Evolutionary conservation across 2,888 invertebrate genomes (phyloP).

Genomic region (Aporophyla lueneburgensis): DNA sequence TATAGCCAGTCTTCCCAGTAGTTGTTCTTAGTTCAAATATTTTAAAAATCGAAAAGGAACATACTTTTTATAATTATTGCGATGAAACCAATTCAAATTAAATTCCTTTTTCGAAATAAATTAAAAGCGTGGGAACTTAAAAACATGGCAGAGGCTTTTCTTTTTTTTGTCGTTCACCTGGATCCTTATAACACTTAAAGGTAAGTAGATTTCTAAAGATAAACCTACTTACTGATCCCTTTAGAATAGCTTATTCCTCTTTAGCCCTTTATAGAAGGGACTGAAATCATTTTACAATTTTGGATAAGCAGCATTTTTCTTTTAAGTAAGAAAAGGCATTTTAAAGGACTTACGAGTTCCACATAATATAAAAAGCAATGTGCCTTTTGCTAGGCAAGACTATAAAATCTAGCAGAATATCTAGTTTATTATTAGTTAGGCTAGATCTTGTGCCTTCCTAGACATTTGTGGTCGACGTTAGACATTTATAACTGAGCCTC

Average conservation of each 20-base stretch:
- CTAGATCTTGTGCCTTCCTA: neutral
- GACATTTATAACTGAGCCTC: slow-evolving; percentile 2
- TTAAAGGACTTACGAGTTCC: neutral
- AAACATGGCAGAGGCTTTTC: slow-evolving; percentile 12
- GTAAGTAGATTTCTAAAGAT: slow-evolving; percentile 33
- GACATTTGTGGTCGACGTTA: neutral
- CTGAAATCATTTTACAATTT: slow-evolving; percentile 33
- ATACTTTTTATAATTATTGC: neutral
- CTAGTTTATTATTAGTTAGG: neutral
- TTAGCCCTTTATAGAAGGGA: slow-evolving; percentile 5
- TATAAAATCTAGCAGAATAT: neutral
- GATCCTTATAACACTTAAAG: slow-evolving; percentile 1
- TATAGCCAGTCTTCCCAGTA: neutral
- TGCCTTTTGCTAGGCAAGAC: neutral
- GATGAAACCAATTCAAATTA: neutral
- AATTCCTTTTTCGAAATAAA: slow-evolving; percentile 9
- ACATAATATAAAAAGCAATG: no score
- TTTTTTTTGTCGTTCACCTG: neutral
- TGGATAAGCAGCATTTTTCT: neutral
- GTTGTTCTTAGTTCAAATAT: neutral
- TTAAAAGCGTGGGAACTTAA: slow-evolving; percentile 3
- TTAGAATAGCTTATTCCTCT: slow-evolving; percentile 31
- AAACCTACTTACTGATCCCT: slow-evolving; percentile 37
- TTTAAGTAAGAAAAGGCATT: neutral
- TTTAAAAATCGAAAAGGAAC: neutral